phyloP scores from a whole-genome alignment of 1,140 invertebrate genomes.

The Hyles euphorbiae region DNA sequence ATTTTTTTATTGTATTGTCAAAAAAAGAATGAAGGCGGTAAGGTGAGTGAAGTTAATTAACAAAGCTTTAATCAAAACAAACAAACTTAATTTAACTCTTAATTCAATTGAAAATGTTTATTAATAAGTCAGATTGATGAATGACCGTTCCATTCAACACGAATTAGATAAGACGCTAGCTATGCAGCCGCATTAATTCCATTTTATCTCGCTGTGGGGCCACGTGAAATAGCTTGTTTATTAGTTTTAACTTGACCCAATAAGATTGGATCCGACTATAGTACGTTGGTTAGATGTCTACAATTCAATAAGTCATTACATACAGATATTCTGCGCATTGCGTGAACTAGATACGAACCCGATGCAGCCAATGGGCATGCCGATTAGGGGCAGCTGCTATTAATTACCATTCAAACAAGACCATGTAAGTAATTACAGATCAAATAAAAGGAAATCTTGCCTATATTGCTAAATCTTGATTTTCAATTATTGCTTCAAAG shows the following conservation, averaged over 20 bases:
- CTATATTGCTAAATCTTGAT: neutral
- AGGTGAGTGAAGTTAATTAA: no score
- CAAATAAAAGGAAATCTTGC: no score
- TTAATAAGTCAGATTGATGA: no score
- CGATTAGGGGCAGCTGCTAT: slow-evolving; percentile 6
- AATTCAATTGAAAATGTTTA: no score
- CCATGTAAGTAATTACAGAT: neutral
- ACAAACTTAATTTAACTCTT: no score
- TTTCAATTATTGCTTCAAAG: neutral
- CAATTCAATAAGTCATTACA: no score
- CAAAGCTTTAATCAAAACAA: no score
- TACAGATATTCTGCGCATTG: no score
- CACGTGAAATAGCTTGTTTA: slow-evolving; percentile 5
- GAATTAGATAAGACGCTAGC: slow-evolving; percentile 3
- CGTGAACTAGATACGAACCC: neutral
- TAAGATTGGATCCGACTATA: neutral
- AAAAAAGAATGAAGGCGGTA: no score
- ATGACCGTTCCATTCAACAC: no score
- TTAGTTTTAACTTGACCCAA: slow-evolving; percentile 3
- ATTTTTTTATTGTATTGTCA: no score
- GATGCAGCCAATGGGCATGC: neutral
- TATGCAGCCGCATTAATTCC: slow-evolving; percentile 5
- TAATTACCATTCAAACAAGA: slow-evolving; percentile 7
- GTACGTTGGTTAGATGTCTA: no score
- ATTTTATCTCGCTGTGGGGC: neutral